These are phyloP conservation scores for Drosophila engyochracea DNA, from an alignment of 2,888 invertebrate genomes.

Conservation along the genomic window DNA sequence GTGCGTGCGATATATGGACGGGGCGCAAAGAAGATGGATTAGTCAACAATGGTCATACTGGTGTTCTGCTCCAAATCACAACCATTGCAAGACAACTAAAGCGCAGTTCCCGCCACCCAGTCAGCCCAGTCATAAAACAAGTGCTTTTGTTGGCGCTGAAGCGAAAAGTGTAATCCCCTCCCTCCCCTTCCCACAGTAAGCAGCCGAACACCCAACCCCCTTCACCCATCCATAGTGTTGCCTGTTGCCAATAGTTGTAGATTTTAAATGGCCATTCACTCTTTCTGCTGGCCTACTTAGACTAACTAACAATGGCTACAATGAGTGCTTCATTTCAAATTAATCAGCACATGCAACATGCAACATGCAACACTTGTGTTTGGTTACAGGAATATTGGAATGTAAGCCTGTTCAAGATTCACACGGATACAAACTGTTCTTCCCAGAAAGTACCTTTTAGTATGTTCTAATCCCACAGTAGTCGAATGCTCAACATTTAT, in stretches of 20 bases:
- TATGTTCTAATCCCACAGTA: background rate
- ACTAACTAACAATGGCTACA: background rate
- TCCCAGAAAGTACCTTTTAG: background rate
- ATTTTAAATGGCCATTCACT: conserved; percentile 45
- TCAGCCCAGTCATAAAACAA: conserved; percentile 47
- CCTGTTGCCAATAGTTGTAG: conserved; percentile 20
- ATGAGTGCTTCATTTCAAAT: conserved; percentile 2
- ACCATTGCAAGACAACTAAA: conserved; percentile 68
- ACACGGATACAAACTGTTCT: background rate
- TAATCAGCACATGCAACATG: background rate
- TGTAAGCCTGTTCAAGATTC: background rate
- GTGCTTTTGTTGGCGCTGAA: conserved; percentile 48
- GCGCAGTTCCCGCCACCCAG: conserved; percentile 72
- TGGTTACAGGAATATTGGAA: background rate
- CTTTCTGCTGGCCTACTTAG: conserved; percentile 28
- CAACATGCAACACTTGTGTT: background rate
- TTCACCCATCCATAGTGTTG: background rate
- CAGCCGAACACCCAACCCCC: background rate
- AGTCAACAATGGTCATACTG: conserved; percentile 64
- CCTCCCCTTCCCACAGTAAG: conserved; percentile 2
- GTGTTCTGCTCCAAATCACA: conserved; percentile 79
- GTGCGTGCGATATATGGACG: conserved; percentile 19
- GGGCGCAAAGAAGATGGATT: conserved; percentile 7
- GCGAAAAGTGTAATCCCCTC: conserved; percentile 35
- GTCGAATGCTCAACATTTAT: background rate